A percentile compares a stretch with the other conserved stretches of the same genome.
These are phyloP conservation scores for Paramormyrops kingsleyae DNA, from an alignment of 2,113 vertebrate species.

Conservation along the genomic window DNA sequence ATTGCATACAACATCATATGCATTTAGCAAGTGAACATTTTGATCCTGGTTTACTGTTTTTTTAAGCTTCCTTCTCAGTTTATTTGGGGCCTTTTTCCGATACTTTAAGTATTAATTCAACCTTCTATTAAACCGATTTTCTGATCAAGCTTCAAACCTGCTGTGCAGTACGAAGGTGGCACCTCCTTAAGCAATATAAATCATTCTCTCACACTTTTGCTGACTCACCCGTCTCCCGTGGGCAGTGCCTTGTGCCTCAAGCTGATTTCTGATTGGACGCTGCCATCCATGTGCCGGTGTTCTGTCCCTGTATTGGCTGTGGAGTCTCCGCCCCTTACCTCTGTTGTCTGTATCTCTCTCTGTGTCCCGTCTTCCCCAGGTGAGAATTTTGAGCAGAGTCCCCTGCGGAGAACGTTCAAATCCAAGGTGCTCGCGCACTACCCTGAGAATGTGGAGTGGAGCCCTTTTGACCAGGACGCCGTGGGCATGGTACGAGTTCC, in stretches of 20 bases:
- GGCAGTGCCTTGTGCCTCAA: conserved; percentile 41
- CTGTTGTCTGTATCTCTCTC: conserved; percentile 26
- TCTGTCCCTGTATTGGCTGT: conserved; percentile 13
- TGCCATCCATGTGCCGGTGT: conserved; percentile 11
- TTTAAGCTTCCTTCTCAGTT: background rate
- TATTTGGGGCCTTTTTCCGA: background rate
- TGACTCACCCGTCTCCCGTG: conserved; percentile 43
- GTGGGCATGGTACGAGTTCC: conserved; percentile 84
- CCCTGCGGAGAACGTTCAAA: conserved; percentile 93
- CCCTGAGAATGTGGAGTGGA: conserved; percentile 98
- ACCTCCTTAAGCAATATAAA: conserved; percentile 8
- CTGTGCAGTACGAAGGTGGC: conserved; percentile 32
- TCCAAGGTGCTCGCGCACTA: conserved; percentile 97
- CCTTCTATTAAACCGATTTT: background rate
- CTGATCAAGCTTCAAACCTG: conserved; percentile 42
- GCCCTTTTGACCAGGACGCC: conserved; percentile 97
- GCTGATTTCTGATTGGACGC: conserved; percentile 36
- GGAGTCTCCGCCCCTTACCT: conserved; percentile 15
- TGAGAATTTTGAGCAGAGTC: conserved; percentile 99
- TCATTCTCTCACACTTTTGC: conserved; percentile 21
- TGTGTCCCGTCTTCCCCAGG: conserved; percentile 60
- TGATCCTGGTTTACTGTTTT: background rate
- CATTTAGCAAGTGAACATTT: background rate
- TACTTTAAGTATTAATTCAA: background rate
- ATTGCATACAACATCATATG: background rate